Conservation (phyloP, 2,113 vertebrate genomes). For the Antigone vipio region DNA sequence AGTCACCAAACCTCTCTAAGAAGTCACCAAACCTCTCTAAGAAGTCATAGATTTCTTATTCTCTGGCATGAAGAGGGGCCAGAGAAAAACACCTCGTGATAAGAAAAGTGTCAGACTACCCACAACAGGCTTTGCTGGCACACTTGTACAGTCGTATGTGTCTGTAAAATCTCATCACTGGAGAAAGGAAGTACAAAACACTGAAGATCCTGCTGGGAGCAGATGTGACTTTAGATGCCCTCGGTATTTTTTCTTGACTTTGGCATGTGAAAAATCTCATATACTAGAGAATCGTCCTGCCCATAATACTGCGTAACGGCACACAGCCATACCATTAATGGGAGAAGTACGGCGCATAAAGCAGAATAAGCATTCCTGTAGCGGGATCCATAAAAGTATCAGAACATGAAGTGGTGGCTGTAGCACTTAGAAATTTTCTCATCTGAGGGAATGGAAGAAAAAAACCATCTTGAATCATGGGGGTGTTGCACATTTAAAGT, state of each 20-base stretch:
- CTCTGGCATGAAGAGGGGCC: background rate
- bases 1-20: background rate
- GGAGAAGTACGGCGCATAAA: background rate
- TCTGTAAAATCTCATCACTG: background rate
- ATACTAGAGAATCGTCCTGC: background rate
- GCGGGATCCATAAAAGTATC: background rate
- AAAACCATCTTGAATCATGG: background rate
- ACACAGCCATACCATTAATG: background rate
- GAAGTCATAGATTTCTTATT: background rate
- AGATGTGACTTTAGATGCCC: background rate
- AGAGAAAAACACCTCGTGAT: background rate
- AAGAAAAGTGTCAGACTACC: background rate
- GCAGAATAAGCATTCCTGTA: background rate
- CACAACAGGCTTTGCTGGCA: background rate
- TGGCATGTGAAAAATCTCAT: background rate
- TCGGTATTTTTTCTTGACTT: background rate
- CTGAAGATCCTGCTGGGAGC: background rate
- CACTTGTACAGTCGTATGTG: accelerated
- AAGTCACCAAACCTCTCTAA: background rate
- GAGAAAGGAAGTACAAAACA: background rate
- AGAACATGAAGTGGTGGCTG: background rate
- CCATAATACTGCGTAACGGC: background rate
- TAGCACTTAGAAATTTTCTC: background rate
- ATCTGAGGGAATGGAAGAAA: background rate
- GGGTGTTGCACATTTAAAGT: background rate